phyloP scores from a whole-genome alignment of 2,888 invertebrate species.

The Chloromyia formosa region DNA sequence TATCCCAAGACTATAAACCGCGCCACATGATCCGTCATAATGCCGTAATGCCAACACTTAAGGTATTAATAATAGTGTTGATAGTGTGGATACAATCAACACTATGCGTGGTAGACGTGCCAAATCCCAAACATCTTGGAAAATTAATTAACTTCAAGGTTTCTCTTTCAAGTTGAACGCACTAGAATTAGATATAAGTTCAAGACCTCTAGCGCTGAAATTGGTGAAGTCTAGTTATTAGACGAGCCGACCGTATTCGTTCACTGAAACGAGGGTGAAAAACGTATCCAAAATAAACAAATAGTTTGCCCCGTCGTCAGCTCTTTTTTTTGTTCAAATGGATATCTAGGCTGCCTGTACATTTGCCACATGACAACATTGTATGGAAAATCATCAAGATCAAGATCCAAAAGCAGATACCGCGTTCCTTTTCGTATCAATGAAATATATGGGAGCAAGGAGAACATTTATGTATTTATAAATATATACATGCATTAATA shows the following conservation, averaged over 20 bases:
- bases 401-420: no score
- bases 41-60: not conserved
- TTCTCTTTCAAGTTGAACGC: not conserved
- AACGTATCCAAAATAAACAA: not conserved
- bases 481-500: not conserved
- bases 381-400: no score
- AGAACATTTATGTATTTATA: not conserved
- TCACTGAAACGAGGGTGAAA: not conserved
- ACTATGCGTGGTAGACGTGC: no score
- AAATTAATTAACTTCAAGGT: slow-evolving; percentile 6
- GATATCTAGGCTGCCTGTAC: not conserved
- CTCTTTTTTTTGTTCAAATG: no score
- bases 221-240: not conserved
- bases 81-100: no score
- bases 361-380: no score
- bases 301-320: not conserved
- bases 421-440: not conserved
- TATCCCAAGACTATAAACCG: not conserved
- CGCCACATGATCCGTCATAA: not conserved
- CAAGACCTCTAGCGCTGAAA: slow-evolving; percentile 4
- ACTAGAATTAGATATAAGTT: not conserved
- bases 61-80: slow-evolving; percentile 2
- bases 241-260: not conserved
- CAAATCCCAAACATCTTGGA: not conserved
- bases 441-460: not conserved